A percentile compares a stretch with the other conserved stretches of the same genome.
Conservation (phyloP, 2,888 invertebrate genomes). For the Acanthosepion pharaonis region DNA sequence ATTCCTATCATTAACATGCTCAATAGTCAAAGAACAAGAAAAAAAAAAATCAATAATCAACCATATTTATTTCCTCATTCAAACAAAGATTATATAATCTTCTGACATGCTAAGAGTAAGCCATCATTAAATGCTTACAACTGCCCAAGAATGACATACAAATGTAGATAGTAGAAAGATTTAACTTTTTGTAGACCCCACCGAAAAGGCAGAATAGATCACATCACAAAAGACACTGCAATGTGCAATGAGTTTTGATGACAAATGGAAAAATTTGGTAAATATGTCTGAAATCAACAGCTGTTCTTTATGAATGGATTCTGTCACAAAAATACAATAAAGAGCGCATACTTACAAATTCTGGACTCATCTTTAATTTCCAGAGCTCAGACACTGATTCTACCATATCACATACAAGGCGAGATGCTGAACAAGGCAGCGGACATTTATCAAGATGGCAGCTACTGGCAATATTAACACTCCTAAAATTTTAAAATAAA, state of each 20-base stretch:
- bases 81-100: neutral
- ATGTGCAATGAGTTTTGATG: too few species aligned
- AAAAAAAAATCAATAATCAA: too few species aligned
- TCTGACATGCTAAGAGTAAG: neutral
- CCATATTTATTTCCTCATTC: too few species aligned
- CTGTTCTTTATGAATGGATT: too few species aligned
- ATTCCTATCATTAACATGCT: too few species aligned
- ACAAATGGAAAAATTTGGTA: too few species aligned
- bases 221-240: too few species aligned
- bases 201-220: too few species aligned
- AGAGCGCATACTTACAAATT: slow-evolving; percentile 81
- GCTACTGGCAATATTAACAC: slow-evolving; percentile 69
- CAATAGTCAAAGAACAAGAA: too few species aligned
- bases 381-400: slow-evolving; percentile 87
- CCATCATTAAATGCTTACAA: neutral
- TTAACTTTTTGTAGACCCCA: too few species aligned
- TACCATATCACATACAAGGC: slow-evolving; percentile 87
- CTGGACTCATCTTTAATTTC: slow-evolving; percentile 83
- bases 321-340: neutral
- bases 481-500: slow-evolving; percentile 57
- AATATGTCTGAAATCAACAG: too few species aligned
- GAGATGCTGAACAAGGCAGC: slow-evolving; percentile 77
- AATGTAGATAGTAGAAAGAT: too few species aligned
- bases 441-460: slow-evolving; percentile 60
- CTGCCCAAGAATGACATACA: neutral